Base-by-base conservation (phyloP, 2,888 invertebrate genomes). In the Frankliniella fusca region DNA sequence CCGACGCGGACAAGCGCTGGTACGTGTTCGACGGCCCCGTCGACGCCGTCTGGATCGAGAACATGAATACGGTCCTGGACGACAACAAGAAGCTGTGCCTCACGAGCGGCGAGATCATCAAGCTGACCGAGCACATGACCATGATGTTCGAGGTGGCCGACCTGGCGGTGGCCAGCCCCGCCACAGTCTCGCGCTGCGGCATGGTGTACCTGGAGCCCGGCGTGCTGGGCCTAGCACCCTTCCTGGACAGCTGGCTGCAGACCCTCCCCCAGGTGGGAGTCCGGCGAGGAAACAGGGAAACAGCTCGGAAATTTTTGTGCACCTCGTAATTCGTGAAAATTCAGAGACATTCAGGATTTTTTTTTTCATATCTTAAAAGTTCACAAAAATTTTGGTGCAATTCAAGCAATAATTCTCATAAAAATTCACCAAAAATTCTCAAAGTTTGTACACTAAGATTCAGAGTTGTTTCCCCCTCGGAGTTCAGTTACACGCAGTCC, bases 141-240 rank as follows among this genome's bases (percentile, higher is more conserved):
- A 94, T 97, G 92, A 93, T 97, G 86, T 97, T 97, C 87, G 97
- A 97, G 88, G 96, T 97, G 9, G 95, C 95, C 84, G 96, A 97
- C 88, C 88, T 97, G 85, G 92, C 94, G 0, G 95, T 95, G 12
- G 96, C 96, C 0, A 96, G 96, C 0, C 96, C 96, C 0, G 96
- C 96, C 38, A 97, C 96, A 0, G 96, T 97, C 0, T 95, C 95
- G 0, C 91, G 96, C 28, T 96, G 96, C 87, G 96, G 96, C 11
- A 96, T 97, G 96, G 95, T 97, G 82, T 96, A 96, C 87, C 86
- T 95, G 82, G 94, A 95, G 87, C 91, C 93, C 0, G 89, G 89
- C 83, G 92, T 93, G 8, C 90, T 94, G 10, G 94, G 94, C 0
- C 88, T 93, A 23, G 88, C 90, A 82, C 93, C 94, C 0, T 91